Conservation (phyloP, 2,888 invertebrate species). For the Lasioglossum leucozonium region DNA sequence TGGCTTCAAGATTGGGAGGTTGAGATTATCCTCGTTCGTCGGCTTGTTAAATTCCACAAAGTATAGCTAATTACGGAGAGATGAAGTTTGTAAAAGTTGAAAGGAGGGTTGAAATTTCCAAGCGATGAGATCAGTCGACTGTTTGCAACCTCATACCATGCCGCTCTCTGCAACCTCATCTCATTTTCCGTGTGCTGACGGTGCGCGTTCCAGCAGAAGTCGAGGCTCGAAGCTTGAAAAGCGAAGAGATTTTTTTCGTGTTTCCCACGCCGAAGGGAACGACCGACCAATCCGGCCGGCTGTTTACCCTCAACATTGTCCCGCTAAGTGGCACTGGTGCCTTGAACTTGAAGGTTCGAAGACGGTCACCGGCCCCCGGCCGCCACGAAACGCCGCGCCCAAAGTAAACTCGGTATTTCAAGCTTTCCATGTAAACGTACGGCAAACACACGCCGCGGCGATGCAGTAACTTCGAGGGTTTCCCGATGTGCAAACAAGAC, state of each 20-base stretch:
- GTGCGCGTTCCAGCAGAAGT: not conserved
- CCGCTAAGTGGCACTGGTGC: constrained; percentile 69
- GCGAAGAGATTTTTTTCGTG: not conserved
- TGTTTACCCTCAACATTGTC: constrained; percentile 71
- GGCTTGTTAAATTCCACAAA: too few relatives aligned
- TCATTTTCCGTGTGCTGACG: not conserved
- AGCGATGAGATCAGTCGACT: not conserved
- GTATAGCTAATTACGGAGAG: too few relatives aligned
- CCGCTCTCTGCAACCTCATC: not conserved
- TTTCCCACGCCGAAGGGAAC: constrained; percentile 48
- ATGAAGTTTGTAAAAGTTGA: not conserved
- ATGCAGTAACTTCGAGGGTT: constrained; percentile 65
- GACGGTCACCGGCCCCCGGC: constrained; percentile 26
- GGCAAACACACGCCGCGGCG: constrained; percentile 70
- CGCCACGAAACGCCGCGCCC: constrained; percentile 58
- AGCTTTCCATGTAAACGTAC: constrained; percentile 76
- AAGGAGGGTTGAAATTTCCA: not conserved
- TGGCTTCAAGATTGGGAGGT: too few relatives aligned
- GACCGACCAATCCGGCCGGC: constrained; percentile 14
- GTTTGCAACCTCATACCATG: not conserved
- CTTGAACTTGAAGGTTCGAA: constrained; percentile 51
- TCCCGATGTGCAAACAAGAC: constrained; percentile 65
- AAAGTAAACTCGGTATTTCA: constrained; percentile 75
- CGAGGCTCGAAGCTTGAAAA: not conserved
- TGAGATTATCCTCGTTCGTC: too few relatives aligned